Evolutionary conservation across 1,140 invertebrate species (phyloP), one percentile per base, ranked within the genome.

Genomic region (Lordiphosa collinella): DNA sequence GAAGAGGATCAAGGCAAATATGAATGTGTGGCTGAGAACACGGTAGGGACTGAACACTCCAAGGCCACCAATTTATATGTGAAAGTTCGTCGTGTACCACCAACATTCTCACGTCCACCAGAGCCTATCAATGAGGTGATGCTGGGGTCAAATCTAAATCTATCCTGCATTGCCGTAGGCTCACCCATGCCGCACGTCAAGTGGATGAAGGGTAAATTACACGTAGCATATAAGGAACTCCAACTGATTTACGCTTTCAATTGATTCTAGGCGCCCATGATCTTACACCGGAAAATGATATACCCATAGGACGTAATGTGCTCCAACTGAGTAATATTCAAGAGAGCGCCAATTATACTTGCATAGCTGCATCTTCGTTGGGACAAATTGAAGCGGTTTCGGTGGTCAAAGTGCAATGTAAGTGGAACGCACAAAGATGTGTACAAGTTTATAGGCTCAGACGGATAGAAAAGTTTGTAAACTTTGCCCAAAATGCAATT

Each of bases 141-240:
- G 93, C 91, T 97, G 10, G 97, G 97, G 5, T 93, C 94, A 0
- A 94, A 94, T 75, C 90, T 99, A 40, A 99, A 98, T 89, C 90
- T 99, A 40, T 98, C 97, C 35, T 99, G 98, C 88, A 96, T 99
- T 9, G 98, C 98, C 10, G 94, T 96, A 5, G 98, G 98, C 0
- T 96, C 98, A 0, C 98, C 98, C 0, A 98, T 99, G 97, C 98
- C 98, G 0, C 94, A 93, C 73, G 97, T 99, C 41, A 98, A 96
- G 89, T 99, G 97, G 97, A 93, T 95, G 54, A 95, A 96, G 90
- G 97, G 95, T 86, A 79, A 51, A 29, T 40, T 8, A n/a, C n/a
- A n/a, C n/a, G n/a, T n/a, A 44, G 6, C 12, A 10, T 14, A 16
- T 2, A 25, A 48, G 44, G 3, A 46, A 31, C 46, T 14, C 7